Conservation (phyloP, 2,888 invertebrate species). For the Vesta saturnalis region DNA sequence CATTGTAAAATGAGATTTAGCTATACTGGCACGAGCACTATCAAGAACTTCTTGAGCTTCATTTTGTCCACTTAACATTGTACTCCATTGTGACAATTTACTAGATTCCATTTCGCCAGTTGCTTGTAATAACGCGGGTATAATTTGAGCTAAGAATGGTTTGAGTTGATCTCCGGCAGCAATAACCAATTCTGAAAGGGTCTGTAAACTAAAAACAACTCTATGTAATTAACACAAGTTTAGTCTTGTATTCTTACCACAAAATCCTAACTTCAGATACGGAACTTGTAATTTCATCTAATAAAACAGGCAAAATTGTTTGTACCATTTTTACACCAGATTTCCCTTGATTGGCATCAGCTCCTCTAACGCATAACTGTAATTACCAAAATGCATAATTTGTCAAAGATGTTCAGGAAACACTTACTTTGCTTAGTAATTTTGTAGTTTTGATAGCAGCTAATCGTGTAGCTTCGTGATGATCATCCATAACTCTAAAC, state of each 20-base stretch:
- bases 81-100: slow-evolving; percentile 82
- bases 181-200: slow-evolving; percentile 85
- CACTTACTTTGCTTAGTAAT: slow-evolving; percentile 76
- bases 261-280: slow-evolving; percentile 73
- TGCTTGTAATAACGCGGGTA: slow-evolving; percentile 86
- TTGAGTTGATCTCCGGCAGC: slow-evolving; percentile 82
- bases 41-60: slow-evolving; percentile 82
- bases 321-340: slow-evolving; percentile 76
- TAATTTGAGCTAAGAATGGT: slow-evolving; percentile 82
- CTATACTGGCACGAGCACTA: slow-evolving; percentile 80
- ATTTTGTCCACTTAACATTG: slow-evolving; percentile 72
- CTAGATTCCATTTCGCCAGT: slow-evolving; percentile 88
- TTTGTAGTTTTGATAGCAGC: slow-evolving; percentile 78
- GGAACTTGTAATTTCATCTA: slow-evolving; percentile 83
- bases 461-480: slow-evolving; percentile 86
- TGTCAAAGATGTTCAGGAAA: slow-evolving; percentile 1
- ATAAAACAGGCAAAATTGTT: slow-evolving; percentile 80
- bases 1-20: slow-evolving; percentile 87
- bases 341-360: slow-evolving; percentile 77
- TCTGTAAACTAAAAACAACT: slow-evolving; percentile 73
- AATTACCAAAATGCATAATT: slow-evolving; percentile 39
- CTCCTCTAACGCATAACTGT: slow-evolving; percentile 76
- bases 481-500: slow-evolving; percentile 94
- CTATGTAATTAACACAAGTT: too few relatives aligned
- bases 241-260: background rate